Percentiles rank a stretch among this genome's conserved stretches.
These are phyloP conservation scores for Cosmorhoe ocellata DNA, from an alignment of 2,888 invertebrate genomes.

Conservation along the genomic window DNA sequence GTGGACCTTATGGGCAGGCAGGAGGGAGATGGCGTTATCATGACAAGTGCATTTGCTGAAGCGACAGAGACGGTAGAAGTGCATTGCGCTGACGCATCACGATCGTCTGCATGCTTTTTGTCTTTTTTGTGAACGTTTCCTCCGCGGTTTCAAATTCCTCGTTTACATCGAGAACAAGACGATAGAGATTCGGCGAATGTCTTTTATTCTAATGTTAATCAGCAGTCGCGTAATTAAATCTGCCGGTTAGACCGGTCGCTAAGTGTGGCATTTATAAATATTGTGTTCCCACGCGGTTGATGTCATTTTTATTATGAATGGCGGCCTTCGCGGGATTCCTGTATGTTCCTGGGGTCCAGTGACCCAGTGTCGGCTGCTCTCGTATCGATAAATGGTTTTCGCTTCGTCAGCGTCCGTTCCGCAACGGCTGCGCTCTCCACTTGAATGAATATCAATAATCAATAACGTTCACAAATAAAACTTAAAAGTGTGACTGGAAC, in stretches of 20 bases:
- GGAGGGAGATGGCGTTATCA: constrained; percentile 44
- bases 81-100: constrained; percentile 78
- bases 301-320: constrained; percentile 78
- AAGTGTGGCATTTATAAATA: constrained; percentile 60
- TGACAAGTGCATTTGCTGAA: constrained; percentile 57
- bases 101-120: constrained; percentile 62
- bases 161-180: constrained; percentile 40
- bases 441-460: constrained; percentile 50
- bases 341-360: constrained; percentile 53
- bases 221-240: constrained; percentile 66
- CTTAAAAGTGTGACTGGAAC: constrained; percentile 40
- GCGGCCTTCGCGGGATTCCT: constrained; percentile 59
- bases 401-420: constrained; percentile 67
- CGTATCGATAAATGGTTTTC: constrained; percentile 58
- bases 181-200: constrained; percentile 54
- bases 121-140: constrained; percentile 63
- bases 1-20: constrained; percentile 17
- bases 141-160: constrained; percentile 68
- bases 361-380: constrained; percentile 67
- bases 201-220: constrained; percentile 67
- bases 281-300: constrained; percentile 77
- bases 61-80: constrained; percentile 60
- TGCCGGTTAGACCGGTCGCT: constrained; percentile 68
- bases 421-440: constrained; percentile 41
- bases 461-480: constrained; percentile 47